Evolutionary conservation across 2,113 vertebrate species (phyloP), one percentile per base, ranked within the genome.

Genomic region (Nipponia nippon): DNA sequence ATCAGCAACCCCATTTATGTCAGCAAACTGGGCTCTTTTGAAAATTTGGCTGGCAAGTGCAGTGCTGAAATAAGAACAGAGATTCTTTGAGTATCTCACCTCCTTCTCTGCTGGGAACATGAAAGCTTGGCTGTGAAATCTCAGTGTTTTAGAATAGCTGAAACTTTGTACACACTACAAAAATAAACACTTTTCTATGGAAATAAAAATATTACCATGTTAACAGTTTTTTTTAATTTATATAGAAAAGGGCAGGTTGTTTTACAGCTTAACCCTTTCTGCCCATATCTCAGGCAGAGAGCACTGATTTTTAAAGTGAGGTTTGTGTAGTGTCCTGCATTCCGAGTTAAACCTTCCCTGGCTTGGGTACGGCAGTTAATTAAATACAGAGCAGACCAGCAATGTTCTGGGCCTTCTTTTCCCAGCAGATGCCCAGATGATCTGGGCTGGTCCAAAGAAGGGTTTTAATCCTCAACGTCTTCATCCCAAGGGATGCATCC

Each of bases 81-180:
- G 92, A 92, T 90, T 83, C 96, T 92, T 58, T 89, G 96, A 96
- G 90, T 80, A 50, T 92, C 92, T 93, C 97, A 97, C 93, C 95
- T 95, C 94, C 89, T 87, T 93, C 91, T 95, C 83, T 87, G 77
- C 93, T 73, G 87, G 84, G 91, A 97, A 91, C 56, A 95, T 42
- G 95, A 96, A 94, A 97, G 61, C 89, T 56, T 8, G 49, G 73
- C 93, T 93, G 89, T 72, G 93, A 95, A 94, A 91, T 94, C 65
- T 78, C 36, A 7, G 77, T 16, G 36, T 16, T 96, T 97, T 65
- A 95, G 91, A 92, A 95, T 20, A 93, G 93, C 87, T 94, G 81
- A 56, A 92, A 85, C 70, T 94, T 56, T 61, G 91, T 26, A 30
- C 76, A 22, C 3, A 1, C 80, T 72, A 95, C 91, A 91, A 94